phyloP scores from a whole-genome alignment of 2,888 invertebrate genomes.

The Drosophila affinis region DNA sequence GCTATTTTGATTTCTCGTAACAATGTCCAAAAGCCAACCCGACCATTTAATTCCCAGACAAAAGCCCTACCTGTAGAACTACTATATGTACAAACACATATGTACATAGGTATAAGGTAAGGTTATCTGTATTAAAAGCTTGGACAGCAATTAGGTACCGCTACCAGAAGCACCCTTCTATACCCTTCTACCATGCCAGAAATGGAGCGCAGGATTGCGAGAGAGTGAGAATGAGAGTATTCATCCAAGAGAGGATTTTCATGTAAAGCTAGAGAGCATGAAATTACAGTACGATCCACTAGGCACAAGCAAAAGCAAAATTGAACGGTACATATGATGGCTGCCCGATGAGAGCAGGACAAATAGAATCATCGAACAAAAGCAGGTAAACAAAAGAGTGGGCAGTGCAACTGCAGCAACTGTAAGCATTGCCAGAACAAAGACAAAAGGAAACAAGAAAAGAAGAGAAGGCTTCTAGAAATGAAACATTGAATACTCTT shows the following conservation, averaged over 20 bases:
- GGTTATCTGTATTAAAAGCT: neutral
- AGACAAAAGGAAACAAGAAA: neutral
- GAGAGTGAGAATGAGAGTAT: neutral
- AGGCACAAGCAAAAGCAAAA: neutral
- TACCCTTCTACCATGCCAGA: neutral
- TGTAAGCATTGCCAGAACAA: too few species aligned
- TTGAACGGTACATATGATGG: neutral
- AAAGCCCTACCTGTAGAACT: too few species aligned
- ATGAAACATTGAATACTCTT: neutral
- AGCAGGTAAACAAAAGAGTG: neutral
- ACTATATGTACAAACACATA: too few species aligned
- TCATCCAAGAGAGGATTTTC: neutral
- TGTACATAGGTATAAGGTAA: too few species aligned
- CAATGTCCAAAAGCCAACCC: neutral
- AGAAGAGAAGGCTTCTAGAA: neutral
- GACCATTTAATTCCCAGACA: neutral
- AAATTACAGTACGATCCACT: neutral
- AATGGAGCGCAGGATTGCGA: neutral
- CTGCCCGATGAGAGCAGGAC: too few species aligned
- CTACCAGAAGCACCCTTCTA: neutral
- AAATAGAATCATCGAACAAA: neutral
- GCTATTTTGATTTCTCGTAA: too few species aligned
- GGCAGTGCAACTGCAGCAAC: neutral
- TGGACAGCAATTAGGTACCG: neutral
- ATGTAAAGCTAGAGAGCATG: neutral